Evolutionary conservation across 1,140 invertebrate species (phyloP), one percentile per base, ranked within the genome.

Genomic region (Drosophila carrolli): DNA sequence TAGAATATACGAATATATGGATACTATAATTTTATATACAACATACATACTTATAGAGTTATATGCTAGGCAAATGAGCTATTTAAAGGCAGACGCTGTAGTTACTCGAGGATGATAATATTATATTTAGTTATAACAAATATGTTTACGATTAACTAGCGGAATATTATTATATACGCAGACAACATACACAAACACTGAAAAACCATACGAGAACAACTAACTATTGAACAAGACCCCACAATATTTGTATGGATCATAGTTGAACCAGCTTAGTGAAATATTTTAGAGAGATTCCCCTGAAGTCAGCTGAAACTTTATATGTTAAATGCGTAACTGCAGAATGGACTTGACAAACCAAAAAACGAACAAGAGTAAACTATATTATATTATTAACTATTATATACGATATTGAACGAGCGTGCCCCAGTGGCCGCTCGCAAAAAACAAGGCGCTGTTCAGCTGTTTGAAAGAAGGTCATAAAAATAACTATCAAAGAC

Each of bases 41-140:
- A 79, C 63, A 76, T 70, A 82, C 67, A 78, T 56, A 58, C 65
- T 60, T 74, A 80, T 57, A 70, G 47, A 75, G 66, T 71, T 67
- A 86, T 79, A 79, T 76, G 60, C 76, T 85, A 81, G 75, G 63
- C 55, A 66, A 71, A 72, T 37, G 71, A 79, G 75, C 60, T 77
- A 84, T 78, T 81, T 78, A 84, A 86, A 90, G 84, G 84, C 84
- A 89, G 85, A 89, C 84, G 84, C 84, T 89, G 84, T 89, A 84
- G 80, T 78, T 79, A 89, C 76, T 88, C 41, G 73, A 80, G 53
- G 54, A 84, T 81, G 88, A 80, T 82, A 76, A 75, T 78, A 88
- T 82, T 79, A 71, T 81, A 75, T 84, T 78, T 75, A 81, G 77
- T 89, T 89, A 50, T 78, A 86, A 61, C 76, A 47, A 35, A 66